Evolutionary conservation across 2,113 vertebrate genomes (phyloP), one percentile per base, ranked within the genome.

Genomic region (Australoheros scitulus): DNA sequence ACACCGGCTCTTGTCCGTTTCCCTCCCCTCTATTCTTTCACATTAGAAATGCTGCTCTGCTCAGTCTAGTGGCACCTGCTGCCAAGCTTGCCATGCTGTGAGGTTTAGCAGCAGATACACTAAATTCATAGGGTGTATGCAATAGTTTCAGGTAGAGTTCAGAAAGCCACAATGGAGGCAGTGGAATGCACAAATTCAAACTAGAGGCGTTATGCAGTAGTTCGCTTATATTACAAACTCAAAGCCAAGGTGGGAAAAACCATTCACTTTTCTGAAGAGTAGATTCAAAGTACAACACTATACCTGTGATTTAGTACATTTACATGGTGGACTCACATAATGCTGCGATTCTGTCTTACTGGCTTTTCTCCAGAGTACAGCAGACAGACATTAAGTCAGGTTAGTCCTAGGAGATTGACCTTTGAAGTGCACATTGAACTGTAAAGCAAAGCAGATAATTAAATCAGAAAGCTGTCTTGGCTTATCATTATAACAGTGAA

Each of bases 361-460:
- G 78, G 61, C 72, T 76, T 83, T 85, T 89, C 55, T 36, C n/a
- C 65, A 20, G 80, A 86, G 74, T 72, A n/a, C 43, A 86, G 76
- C 80, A 63, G 81, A 50, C 74, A 85, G 81, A 88, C 85, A 84
- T 85, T 83, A 83, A 89, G 78, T 82, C 82, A 79, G 79, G 64
- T 88, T 77, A 83, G 84, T 90, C 87, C 55, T 52, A 29, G 61
- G 58, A 92, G 85, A 89, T 88, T 92, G 93, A 94, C 92, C 92
- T 92, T 90, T 92, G 89, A 92, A 92, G 84, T 75, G 56, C 80
- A 89, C 78, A 70, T 59, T 92, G 92, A 89, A 90, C 91, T 87
- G 85, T 88, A 91, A 92, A 89, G 90, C 86, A 86, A 83, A 91
- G 83, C 78, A 87, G 85, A 91, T 90, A 89, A 93, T 92, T 91